These are phyloP conservation scores for Peromyscus melanophrys DNA, from an alignment of 2,797 vertebrate species.

Conservation along the genomic window DNA sequence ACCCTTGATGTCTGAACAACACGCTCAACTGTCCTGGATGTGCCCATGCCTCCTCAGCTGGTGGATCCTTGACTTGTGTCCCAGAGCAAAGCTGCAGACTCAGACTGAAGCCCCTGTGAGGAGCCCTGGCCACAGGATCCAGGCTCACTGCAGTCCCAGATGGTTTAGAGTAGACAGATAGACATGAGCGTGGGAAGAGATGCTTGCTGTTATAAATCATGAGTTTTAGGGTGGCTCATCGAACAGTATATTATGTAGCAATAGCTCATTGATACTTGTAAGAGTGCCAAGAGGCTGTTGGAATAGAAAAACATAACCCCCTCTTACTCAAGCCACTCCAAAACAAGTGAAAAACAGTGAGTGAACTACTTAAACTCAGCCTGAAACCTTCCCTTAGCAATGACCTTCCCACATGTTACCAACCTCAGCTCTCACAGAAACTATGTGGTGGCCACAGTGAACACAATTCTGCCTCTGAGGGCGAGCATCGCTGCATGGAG, in stretches of 20 bases:
- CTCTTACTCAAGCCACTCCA: not conserved
- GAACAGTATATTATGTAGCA: not conserved
- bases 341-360: constrained; percentile 32
- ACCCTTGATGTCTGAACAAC: not conserved
- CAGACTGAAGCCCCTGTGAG: not conserved
- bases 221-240: not conserved
- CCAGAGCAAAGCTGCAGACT: not conserved
- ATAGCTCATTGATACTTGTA: not conserved
- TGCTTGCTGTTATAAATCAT: not conserved
- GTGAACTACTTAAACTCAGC: not conserved
- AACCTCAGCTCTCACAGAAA: not conserved
- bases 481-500: rapidly evolving
- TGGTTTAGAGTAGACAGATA: not conserved
- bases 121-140: not conserved
- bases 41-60: not conserved
- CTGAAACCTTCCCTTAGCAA: not conserved
- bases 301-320: constrained; percentile 2
- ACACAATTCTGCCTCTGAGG: not conserved
- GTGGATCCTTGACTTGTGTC: not conserved
- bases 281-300: not conserved
- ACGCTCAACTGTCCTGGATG: not conserved
- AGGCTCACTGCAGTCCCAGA: not conserved
- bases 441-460: rapidly evolving
- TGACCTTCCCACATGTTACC: not conserved
- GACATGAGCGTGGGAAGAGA: not conserved